These are phyloP conservation scores for Setophaga kirtlandii DNA, from an alignment of 2,113 vertebrate species.

Conservation along the genomic window DNA sequence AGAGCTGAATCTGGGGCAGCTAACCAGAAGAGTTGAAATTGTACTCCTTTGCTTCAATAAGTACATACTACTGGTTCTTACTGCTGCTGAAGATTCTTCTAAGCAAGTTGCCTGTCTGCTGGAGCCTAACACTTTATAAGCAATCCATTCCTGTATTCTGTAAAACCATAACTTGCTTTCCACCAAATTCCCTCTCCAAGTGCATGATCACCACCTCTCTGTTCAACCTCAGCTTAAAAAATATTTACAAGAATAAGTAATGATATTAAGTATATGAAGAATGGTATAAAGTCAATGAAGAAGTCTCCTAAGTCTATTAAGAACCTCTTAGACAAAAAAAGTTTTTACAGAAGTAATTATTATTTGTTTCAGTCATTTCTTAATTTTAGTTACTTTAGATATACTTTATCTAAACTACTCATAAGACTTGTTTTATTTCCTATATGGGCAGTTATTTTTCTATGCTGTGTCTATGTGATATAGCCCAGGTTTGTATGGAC, in stretches of 20 bases:
- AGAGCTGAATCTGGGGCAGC: neutral
- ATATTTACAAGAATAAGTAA: neutral
- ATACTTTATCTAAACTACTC: neutral
- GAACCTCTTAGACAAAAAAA: neutral
- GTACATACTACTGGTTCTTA: neutral
- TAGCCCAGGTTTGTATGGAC: neutral
- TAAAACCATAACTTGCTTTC: neutral
- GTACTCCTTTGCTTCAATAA: neutral
- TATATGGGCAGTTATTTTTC: neutral
- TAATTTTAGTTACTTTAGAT: neutral
- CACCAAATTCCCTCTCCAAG: neutral
- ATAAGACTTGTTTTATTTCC: neutral
- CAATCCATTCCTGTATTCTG: neutral
- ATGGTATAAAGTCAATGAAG: neutral
- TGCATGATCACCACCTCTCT: neutral
- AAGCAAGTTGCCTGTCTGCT: neutral
- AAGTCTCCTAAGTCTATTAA: neutral
- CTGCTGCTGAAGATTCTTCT: neutral
- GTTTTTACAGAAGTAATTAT: neutral
- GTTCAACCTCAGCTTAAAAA: neutral
- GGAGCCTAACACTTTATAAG: neutral
- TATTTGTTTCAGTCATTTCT: neutral
- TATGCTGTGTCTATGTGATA: neutral
- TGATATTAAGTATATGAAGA: neutral
- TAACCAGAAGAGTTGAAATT: neutral